These are phyloP conservation scores for Rana temporaria DNA, from an alignment of 2,113 vertebrate genomes.

Conservation along the genomic window DNA sequence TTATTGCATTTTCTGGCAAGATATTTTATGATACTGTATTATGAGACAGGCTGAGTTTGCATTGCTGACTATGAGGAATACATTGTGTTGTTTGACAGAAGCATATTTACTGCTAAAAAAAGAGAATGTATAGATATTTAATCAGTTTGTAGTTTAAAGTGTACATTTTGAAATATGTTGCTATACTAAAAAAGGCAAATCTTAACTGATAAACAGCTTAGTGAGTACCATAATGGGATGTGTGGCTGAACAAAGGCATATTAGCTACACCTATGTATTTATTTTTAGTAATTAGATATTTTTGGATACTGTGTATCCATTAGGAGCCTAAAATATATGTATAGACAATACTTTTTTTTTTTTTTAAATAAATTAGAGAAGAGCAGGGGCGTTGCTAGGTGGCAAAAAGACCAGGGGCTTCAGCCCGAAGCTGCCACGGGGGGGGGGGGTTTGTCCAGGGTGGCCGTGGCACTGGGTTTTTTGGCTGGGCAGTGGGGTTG, in stretches of 20 bases:
- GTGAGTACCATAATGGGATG: not conserved
- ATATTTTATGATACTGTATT: conserved; percentile 55
- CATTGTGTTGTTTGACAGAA: conserved; percentile 9
- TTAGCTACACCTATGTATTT: not conserved
- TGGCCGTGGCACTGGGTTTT: too few species aligned
- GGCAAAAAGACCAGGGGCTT: too few species aligned
- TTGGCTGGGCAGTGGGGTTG: too few species aligned
- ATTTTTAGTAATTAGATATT: too few species aligned
- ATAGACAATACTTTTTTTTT: too few species aligned
- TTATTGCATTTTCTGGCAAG: conserved; percentile 50
- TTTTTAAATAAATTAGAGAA: too few species aligned
- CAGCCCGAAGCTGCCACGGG: too few species aligned
- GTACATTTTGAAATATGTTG: conserved; percentile 10
- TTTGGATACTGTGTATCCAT: too few species aligned
- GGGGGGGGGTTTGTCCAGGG: too few species aligned
- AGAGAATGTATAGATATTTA: not conserved
- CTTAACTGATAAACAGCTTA: not conserved
- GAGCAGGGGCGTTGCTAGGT: too few species aligned
- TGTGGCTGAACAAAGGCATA: not conserved
- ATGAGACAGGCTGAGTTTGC: conserved; percentile 41
- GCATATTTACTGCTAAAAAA: conserved; percentile 40
- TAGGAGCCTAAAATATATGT: too few species aligned
- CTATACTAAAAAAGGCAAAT: not conserved
- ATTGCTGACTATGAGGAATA: conserved; percentile 34
- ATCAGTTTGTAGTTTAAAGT: not conserved